phyloP scores from a whole-genome alignment of 2,113 vertebrate genomes.

The Arvicanthis niloticus region DNA sequence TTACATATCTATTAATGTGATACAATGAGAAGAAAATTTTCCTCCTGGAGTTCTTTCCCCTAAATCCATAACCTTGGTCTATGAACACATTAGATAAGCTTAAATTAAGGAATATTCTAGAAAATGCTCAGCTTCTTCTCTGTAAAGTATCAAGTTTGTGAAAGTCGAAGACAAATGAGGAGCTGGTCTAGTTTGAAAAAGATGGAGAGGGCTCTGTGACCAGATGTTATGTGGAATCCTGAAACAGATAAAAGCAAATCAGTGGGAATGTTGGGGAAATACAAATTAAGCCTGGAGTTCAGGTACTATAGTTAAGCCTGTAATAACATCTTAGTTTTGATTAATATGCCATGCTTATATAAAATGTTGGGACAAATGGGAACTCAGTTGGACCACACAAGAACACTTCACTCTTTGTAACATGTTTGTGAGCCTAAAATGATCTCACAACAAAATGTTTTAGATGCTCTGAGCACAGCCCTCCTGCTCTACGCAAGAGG shows the following conservation, averaged over 20 bases:
- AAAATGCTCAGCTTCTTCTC: neutral
- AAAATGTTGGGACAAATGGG: neutral
- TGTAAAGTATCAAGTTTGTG: neutral
- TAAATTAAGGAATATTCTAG: neutral
- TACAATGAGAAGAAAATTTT: neutral
- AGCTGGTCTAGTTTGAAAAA: neutral
- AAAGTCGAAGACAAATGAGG: constrained; percentile 10
- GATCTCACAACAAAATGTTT: neutral
- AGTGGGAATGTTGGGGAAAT: neutral
- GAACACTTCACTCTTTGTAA: neutral
- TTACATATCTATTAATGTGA: neutral
- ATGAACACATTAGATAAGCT: neutral
- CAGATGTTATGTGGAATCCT: neutral
- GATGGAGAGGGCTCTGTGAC: neutral
- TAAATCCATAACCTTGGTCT: neutral
- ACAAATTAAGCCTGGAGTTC: neutral
- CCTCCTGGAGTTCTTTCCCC: neutral
- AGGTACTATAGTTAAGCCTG: neutral
- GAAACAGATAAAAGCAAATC: neutral
- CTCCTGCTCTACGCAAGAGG: neutral
- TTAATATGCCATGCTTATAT: neutral
- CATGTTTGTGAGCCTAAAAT: neutral
- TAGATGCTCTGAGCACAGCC: neutral
- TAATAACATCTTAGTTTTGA: constrained; percentile 25
- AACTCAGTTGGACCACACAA: neutral